Conservation (phyloP, 2,797 vertebrate species). For the Danio albolineatus region DNA sequence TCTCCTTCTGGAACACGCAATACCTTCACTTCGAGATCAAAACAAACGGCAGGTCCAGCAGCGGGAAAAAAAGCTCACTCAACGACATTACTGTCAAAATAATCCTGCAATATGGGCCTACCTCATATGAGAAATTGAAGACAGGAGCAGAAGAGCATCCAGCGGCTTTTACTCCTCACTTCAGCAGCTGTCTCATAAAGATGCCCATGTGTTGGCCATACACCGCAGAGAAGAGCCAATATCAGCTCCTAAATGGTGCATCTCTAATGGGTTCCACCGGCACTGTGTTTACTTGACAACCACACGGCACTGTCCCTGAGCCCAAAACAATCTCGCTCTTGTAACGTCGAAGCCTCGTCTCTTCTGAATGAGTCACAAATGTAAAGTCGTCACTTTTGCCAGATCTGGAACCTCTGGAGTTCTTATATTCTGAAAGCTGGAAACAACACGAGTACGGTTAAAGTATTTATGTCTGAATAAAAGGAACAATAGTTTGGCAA, state of each 20-base stretch:
- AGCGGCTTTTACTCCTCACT: conserved; percentile 59
- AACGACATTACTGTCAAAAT: conserved; percentile 15
- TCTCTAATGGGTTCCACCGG: conserved; percentile 77
- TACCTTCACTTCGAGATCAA: conserved; percentile 35
- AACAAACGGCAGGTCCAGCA: conserved; percentile 12
- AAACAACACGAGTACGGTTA: conserved; percentile 14
- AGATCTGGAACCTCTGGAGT: conserved; percentile 71
- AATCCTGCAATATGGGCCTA: conserved; percentile 1
- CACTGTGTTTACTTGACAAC: conserved; percentile 77
- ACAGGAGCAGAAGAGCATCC: conserved; percentile 56
- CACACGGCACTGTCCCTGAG: conserved; percentile 68
- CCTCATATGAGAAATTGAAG: background rate
- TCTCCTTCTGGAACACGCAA: conserved; percentile 57
- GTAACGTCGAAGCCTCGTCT: conserved; percentile 67
- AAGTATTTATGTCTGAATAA: background rate
- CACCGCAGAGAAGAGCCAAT: conserved; percentile 70
- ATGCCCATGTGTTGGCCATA: conserved; percentile 74
- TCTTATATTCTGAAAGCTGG: conserved; percentile 59
- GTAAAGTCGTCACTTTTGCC: conserved; percentile 71
- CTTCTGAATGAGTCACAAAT: conserved; percentile 77
- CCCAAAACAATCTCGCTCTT: conserved; percentile 74
- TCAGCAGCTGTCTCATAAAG: conserved; percentile 73
- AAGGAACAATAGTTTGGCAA: too few species aligned
- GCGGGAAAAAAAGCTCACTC: background rate
- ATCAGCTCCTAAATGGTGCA: conserved; percentile 76